Evolutionary conservation across 2,797 vertebrate genomes (phyloP), one percentile per base, ranked within the genome.

Genomic region (Tadarida brasiliensis): DNA sequence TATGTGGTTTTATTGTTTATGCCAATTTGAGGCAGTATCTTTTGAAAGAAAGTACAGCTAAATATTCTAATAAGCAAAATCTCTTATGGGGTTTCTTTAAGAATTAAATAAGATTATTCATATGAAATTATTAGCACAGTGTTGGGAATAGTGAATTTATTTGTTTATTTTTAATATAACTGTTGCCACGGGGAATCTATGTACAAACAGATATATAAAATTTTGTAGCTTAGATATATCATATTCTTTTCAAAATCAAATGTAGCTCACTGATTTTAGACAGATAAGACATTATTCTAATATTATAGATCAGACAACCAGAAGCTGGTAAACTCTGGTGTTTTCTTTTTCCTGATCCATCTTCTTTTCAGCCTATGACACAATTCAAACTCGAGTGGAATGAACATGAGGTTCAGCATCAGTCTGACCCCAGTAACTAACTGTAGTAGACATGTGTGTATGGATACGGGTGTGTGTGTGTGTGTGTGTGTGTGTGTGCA

Each of bases 161-260:
- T 93, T 83, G 39, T 44, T 86, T 94, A 77, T 33, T 94, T 94
- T 71, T 87, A 67, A 94, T 67, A 11, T 78, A 30, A 33, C 30
- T 82, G 44, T 47, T 76, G 11, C 11, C 76, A 44, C 4, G 78
- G 35, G 14, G 10, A 65, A 87, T 76, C 39, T 16, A 76, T 49
- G n/a, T 35, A 49, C 9, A 83, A 87, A 80, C 39, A 49, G 20
- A 68, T 74, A 7, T 47, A 68, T 10, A 81, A 30, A 51, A 39
- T 28, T 88, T 68, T 68, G 44, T 84, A 11, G 2, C 1, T 82
- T 86, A 65, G 5, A n/a, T n/a, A 24, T 35, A 16, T 22, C 20
- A 91, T 1, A n/a, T 84, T 68, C 10, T 39, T 95, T n/a, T 80
- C 44, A 77, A 96, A 96, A 73, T 73, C n/a, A 82, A 91, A 71